Base-by-base conservation (phyloP, 2,797 vertebrate species). In the Chloroceryle amazona region DNA sequence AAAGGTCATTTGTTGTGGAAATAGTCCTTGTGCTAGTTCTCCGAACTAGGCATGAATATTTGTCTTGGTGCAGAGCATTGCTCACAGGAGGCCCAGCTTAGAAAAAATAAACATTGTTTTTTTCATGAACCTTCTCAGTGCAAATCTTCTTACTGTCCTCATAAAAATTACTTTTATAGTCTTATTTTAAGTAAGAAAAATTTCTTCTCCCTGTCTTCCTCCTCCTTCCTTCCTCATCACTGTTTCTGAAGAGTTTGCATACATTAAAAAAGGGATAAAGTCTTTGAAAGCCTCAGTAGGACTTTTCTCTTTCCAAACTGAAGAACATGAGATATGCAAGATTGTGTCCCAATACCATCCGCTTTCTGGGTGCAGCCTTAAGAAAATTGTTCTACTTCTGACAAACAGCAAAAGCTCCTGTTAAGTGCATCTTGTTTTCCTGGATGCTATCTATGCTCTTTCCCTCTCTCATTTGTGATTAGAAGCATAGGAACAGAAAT, bases 1-100 rank as follows among this genome's bases (percentile, higher is more conserved):
- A 80, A 82, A 87, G 84, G 81, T 78, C 78, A 61, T 93, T 96
- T 91, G 22, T 93, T 71, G 71, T 78, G 61, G 81, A 96, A 92
- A 86, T 81, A 71, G 75, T 67, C 61, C 65, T 91, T 65, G 65
- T 74, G 58, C 51, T 88, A 35, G 52, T 71, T 89, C 78, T 93
- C 52, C 81, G 71, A 85, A 29, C n/a, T 41, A 70, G 70, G 66
- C 47, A 47, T 66, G 81, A 51, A 60, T 88, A 85, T 85, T 87
- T 68, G 57, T 39, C 61, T 86, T 14, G 4, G 35, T 42, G 86
- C 26, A 83, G 44, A 70, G 37, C 26, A 31, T 49, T 87, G 67
- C 44, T 89, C 0, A 0, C 67, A 62, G 49, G 65, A 81, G 13
- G 20, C 25, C 29, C 15, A 37, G 44, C 37, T 93, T 72, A 74